These are phyloP conservation scores for Centruroides sculpturatus DNA, from an alignment of 1,140 invertebrate genomes.

Conservation along the genomic window DNA sequence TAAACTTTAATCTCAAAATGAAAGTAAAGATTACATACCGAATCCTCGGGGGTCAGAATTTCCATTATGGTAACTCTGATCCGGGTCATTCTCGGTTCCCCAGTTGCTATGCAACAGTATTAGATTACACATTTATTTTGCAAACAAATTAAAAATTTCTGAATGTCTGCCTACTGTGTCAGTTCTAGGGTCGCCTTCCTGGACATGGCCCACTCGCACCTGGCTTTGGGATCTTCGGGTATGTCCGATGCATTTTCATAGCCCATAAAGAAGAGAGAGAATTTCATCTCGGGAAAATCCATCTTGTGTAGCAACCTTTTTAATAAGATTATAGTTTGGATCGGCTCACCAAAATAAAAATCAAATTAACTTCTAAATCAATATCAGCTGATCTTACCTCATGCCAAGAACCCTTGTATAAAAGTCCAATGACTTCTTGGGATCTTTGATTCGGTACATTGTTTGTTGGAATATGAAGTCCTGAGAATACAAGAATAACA, in stretches of 20 bases:
- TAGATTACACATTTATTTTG: no score
- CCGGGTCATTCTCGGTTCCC: conserved; percentile 45
- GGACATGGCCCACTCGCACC: no score
- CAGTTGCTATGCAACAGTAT: conserved; percentile 55
- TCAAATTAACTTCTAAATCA: no score
- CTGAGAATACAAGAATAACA: conserved; percentile 33
- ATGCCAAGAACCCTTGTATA: conserved; percentile 83
- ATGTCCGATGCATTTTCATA: conserved; percentile 64
- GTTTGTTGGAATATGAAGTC: conserved; percentile 90
- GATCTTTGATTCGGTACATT: conserved; percentile 90
- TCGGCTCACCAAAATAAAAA: no score
- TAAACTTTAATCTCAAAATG: no score
- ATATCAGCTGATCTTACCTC: conserved; percentile 33
- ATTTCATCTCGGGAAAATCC: conserved; percentile 78
- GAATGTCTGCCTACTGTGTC: no score
- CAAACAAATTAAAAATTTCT: no score
- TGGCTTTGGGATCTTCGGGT: conserved; percentile 47
- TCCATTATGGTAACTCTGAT: conserved; percentile 8
- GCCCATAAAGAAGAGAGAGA: conserved; percentile 85
- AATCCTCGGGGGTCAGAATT: not conserved
- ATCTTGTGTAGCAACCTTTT: conserved; percentile 58
- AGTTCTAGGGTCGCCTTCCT: no score
- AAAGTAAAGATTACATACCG: not conserved
- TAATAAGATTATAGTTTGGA: no score
- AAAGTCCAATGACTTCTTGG: conserved; percentile 68